A percentile compares a stretch with the other conserved stretches of the same genome.
Evolutionary conservation across 1,140 invertebrate species (phyloP).

Genomic region (Hirudo medicinalis): DNA sequence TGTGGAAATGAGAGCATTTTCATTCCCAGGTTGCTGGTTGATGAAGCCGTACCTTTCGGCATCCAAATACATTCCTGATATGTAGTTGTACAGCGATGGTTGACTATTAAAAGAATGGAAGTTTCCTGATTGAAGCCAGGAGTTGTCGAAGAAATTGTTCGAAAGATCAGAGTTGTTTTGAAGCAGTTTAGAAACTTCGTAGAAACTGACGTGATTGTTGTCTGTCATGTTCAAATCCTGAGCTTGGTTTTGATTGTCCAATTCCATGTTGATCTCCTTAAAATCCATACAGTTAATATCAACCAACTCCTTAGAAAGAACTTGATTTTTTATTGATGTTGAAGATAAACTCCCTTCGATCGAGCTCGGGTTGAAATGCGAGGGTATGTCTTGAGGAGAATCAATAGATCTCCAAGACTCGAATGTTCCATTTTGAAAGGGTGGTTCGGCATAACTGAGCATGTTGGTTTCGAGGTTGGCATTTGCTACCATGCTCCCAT

Average conservation of each 20-base stretch:
- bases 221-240: background rate
- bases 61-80: background rate
- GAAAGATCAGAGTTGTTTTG: slow-evolving; percentile 3
- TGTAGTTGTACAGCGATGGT: background rate
- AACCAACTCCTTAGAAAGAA: background rate
- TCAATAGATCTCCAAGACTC: slow-evolving; percentile 4
- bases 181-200: slow-evolving; percentile 10
- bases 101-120: background rate
- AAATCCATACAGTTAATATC: slow-evolving; percentile 11
- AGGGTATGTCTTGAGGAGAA: background rate
- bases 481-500: background rate
- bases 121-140: background rate
- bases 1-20: background rate
- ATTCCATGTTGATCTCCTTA: slow-evolving; percentile 8
- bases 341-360: slow-evolving; percentile 4
- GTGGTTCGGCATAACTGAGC: background rate
- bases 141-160: slow-evolving; percentile 6
- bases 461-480: background rate
- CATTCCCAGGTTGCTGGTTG: too few relatives aligned
- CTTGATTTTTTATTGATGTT: slow-evolving; percentile 2
- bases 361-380: background rate
- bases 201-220: slow-evolving; percentile 2
- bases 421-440: background rate
- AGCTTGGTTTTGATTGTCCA: background rate
- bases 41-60: background rate